phyloP scores from a whole-genome alignment of 2,113 vertebrate species.

The Cephalophus harveyi region DNA sequence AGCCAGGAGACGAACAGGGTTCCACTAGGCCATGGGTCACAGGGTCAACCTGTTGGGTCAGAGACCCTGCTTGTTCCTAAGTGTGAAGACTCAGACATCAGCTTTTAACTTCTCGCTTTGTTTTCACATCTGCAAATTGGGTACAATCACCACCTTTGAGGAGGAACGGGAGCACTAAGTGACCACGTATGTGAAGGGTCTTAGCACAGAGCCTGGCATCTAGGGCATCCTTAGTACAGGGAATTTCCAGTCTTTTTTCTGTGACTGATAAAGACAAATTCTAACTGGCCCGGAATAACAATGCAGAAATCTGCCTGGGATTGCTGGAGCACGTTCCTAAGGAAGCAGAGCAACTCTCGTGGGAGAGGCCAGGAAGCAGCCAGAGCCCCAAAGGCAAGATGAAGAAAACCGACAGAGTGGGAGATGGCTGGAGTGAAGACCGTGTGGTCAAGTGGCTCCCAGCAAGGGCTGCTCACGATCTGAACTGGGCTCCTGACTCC shows the following conservation, averaged over 20 bases:
- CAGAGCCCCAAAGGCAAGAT: not conserved
- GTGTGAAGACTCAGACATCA: not conserved
- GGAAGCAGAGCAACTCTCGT: not conserved
- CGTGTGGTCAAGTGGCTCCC: fast-evolving
- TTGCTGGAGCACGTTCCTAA: not conserved
- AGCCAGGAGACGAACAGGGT: not conserved
- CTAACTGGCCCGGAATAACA: not conserved
- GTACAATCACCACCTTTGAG: not conserved
- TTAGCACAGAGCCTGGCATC: not conserved
- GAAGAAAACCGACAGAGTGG: not conserved
- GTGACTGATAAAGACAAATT: not conserved
- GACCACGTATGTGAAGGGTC: not conserved
- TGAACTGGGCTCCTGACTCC: not conserved
- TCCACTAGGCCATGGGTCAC: too few relatives aligned
- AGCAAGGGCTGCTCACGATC: not conserved
- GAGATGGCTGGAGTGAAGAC: not conserved
- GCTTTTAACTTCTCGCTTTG: not conserved
- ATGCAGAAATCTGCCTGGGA: not conserved
- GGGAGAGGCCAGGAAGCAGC: not conserved
- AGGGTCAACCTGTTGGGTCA: not conserved
- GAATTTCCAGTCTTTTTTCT: not conserved
- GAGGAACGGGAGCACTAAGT: not conserved
- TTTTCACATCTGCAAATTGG: not conserved
- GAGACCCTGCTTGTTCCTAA: not conserved
- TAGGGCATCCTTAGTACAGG: not conserved